Percentiles rank a stretch among this genome's conserved stretches.
These are phyloP conservation scores for Podargus strigoides DNA, from an alignment of 2,797 vertebrate genomes.

Conservation along the genomic window DNA sequence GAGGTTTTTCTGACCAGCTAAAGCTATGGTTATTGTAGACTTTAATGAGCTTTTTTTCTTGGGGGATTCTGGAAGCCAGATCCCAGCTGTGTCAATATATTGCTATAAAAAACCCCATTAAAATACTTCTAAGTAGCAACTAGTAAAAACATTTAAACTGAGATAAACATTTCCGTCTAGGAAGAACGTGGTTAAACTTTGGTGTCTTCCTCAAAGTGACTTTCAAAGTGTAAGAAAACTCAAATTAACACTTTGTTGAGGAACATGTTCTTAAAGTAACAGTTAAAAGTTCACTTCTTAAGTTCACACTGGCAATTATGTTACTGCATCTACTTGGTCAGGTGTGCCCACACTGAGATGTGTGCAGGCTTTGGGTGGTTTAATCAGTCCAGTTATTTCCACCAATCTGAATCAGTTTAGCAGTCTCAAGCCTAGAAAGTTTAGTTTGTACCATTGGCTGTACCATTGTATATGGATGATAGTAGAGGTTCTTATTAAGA, in stretches of 20 bases:
- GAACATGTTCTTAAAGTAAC: background rate
- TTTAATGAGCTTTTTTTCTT: background rate
- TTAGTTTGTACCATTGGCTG: background rate
- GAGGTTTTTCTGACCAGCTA: background rate
- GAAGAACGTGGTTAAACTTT: background rate
- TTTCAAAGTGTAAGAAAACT: background rate
- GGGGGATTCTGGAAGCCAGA: background rate
- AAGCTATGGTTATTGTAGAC: background rate
- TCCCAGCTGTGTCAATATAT: background rate
- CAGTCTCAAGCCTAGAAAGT: background rate
- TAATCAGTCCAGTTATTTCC: background rate
- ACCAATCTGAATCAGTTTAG: background rate
- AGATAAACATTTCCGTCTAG: background rate
- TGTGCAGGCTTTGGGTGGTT: background rate
- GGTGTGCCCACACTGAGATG: background rate
- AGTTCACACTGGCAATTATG: background rate
- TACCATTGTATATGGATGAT: background rate
- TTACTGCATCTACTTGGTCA: background rate
- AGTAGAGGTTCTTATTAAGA: background rate
- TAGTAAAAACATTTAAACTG: background rate
- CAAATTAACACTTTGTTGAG: background rate
- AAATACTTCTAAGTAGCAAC: background rate
- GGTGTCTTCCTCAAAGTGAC: background rate
- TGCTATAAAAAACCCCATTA: background rate
- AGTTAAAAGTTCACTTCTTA: background rate